A percentile compares a stretch with the other conserved stretches of the same genome.
These are phyloP conservation scores for Callithrix jacchus DNA, from an alignment of 2,113 vertebrate species.

Conservation along the genomic window DNA sequence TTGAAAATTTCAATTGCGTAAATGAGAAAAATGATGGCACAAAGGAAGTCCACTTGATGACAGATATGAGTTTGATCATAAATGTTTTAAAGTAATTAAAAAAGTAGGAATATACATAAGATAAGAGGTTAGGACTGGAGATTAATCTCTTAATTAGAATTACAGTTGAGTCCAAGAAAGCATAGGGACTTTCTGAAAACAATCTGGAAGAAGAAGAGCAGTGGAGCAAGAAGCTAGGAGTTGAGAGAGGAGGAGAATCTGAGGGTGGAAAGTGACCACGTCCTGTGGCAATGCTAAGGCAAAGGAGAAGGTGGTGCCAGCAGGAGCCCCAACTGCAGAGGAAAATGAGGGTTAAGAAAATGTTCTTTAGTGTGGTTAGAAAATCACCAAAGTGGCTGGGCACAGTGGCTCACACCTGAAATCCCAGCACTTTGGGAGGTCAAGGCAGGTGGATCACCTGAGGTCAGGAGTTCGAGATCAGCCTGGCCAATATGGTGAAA, in stretches of 20 bases:
- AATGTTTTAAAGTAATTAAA: slow-evolving; percentile 4
- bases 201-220: background rate
- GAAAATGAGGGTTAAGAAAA: background rate
- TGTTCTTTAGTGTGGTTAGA: background rate
- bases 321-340: background rate
- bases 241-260: background rate
- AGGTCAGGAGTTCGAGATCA: too few relatives aligned
- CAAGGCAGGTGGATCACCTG: too few relatives aligned
- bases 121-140: background rate
- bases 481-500: too few relatives aligned
- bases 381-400: too few relatives aligned
- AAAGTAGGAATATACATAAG: background rate
- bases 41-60: background rate
- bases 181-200: background rate
- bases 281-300: rapidly evolving
- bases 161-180: background rate
- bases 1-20: background rate
- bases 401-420: too few relatives aligned
- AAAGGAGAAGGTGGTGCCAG: background rate
- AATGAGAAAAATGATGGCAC: background rate
- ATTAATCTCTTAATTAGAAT: background rate
- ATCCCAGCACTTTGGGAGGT: too few relatives aligned
- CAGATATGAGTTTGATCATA: background rate
- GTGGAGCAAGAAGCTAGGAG: background rate
- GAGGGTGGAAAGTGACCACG: background rate